Evolutionary conservation across 2,797 vertebrate genomes (phyloP).

Genomic region (Notamacropus eugenii): DNA sequence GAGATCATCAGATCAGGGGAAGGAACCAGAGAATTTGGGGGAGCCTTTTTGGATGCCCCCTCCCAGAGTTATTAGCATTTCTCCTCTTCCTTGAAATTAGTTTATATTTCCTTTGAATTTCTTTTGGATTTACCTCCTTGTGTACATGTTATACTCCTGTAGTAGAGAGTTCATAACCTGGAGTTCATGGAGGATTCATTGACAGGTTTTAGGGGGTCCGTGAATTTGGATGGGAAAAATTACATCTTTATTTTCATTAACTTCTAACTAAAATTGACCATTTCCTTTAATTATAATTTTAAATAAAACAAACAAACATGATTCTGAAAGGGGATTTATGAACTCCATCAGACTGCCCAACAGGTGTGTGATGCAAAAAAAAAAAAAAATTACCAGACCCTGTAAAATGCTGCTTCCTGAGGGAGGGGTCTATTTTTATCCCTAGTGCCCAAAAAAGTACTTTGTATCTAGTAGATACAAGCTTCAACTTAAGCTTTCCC

Average conservation of each 20-base stretch:
- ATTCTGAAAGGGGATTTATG: neutral
- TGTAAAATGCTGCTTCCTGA: neutral
- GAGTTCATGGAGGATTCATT: neutral
- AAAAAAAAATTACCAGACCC: neutral
- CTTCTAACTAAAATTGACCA: neutral
- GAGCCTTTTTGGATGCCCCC: neutral
- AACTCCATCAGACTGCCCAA: neutral
- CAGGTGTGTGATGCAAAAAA: neutral
- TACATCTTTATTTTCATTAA: neutral
- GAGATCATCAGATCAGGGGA: neutral
- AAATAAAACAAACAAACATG: neutral
- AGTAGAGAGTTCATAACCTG: neutral
- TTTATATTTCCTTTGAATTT: neutral
- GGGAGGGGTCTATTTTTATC: neutral
- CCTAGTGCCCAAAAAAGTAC: neutral
- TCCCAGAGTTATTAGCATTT: too few species aligned
- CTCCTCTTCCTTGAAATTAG: neutral
- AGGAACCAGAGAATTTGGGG: neutral
- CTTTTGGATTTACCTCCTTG: neutral
- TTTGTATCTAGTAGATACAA: neutral
- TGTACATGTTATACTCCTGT: neutral
- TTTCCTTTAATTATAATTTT: neutral
- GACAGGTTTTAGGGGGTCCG: neutral
- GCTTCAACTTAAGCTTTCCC: neutral
- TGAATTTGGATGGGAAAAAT: neutral